phyloP scores from a whole-genome alignment of 1,140 invertebrate genomes.

The Phocides pigmalion region DNA sequence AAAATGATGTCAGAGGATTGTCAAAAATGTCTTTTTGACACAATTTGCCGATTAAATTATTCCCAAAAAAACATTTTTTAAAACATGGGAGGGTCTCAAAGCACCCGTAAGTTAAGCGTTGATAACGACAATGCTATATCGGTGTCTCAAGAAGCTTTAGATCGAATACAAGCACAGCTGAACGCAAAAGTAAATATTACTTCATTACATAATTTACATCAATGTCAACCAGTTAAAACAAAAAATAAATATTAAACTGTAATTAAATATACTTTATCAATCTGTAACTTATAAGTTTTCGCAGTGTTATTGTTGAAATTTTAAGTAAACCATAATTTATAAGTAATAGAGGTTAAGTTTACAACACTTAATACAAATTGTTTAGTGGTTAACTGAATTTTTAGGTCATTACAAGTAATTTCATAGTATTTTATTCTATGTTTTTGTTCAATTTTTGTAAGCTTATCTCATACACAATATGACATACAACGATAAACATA shows the following conservation, averaged over 20 bases:
- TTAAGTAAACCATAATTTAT: too few relatives aligned
- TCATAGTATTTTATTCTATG: too few relatives aligned
- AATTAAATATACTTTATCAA: too few relatives aligned
- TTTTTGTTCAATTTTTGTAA: too few relatives aligned
- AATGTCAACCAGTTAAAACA: slow-evolving; percentile 71
- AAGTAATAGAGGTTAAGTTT: too few relatives aligned
- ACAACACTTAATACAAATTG: too few relatives aligned
- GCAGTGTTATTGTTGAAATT: too few relatives aligned
- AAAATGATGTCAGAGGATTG: slow-evolving; percentile 30
- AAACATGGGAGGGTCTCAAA: slow-evolving; percentile 78
- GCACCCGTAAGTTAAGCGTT: slow-evolving; percentile 74
- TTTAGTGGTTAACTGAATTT: too few relatives aligned
- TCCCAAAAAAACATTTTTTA: slow-evolving; percentile 62
- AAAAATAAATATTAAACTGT: slow-evolving; percentile 38
- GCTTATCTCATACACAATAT: too few relatives aligned
- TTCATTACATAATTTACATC: slow-evolving; percentile 80
- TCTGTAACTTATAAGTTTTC: too few relatives aligned
- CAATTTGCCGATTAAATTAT: slow-evolving; percentile 72
- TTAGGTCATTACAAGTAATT: too few relatives aligned
- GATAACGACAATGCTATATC: slow-evolving; percentile 77
- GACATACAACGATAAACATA: too few relatives aligned
- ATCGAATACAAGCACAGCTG: slow-evolving; percentile 73
- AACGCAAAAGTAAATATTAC: slow-evolving; percentile 68
- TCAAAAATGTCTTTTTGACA: slow-evolving; percentile 77
- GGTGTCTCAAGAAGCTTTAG: slow-evolving; percentile 75